Evolutionary conservation across 2,888 invertebrate species (phyloP).

Genomic region (Nomada ruficornis): DNA sequence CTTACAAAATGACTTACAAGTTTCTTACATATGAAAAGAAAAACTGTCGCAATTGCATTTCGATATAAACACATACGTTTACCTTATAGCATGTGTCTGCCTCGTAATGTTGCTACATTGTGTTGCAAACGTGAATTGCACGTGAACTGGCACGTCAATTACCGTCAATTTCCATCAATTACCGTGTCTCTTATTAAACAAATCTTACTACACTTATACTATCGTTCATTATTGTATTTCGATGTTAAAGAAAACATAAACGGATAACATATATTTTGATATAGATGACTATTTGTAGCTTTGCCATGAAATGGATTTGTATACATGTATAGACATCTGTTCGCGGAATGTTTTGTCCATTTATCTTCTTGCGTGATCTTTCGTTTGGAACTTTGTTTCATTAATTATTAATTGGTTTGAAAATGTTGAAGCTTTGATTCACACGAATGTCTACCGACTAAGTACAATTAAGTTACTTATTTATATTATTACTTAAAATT

Average conservation of each 20-base stretch:
- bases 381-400: background rate
- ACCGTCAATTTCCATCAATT: background rate
- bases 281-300: conserved; percentile 1
- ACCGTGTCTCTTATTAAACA: conserved; percentile 1
- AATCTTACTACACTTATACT: background rate
- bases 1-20: no score
- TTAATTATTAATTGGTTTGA: background rate
- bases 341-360: background rate
- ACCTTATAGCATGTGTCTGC: background rate
- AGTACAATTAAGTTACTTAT: background rate
- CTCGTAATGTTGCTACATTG: background rate
- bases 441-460: background rate
- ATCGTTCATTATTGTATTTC: conserved; percentile 9
- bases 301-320: background rate
- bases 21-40: background rate
- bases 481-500: background rate
- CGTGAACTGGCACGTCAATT: background rate
- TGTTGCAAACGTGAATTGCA: background rate
- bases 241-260: conserved; percentile 7
- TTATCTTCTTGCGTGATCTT: background rate
- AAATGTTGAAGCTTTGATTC: background rate
- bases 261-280: background rate
- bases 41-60: background rate
- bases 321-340: background rate
- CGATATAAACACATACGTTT: background rate